Evolutionary conservation across 1,140 invertebrate species (phyloP).

Genomic region (Streblospio benedicti): DNA sequence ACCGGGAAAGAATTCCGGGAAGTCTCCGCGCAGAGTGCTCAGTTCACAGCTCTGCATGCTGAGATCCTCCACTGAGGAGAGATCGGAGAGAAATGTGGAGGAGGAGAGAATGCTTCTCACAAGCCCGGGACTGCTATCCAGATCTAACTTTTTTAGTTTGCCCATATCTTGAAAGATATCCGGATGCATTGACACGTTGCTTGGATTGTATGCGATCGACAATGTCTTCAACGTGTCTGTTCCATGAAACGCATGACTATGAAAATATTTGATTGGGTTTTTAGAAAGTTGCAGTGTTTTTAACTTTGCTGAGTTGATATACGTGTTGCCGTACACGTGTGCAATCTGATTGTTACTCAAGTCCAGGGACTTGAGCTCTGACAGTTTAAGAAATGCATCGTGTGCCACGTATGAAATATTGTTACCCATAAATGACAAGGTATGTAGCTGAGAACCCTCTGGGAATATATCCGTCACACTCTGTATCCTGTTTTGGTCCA

Average conservation of each 20-base stretch:
- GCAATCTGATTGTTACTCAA: conserved; percentile 43
- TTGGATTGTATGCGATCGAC: conserved; percentile 59
- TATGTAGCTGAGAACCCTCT: conserved; percentile 19
- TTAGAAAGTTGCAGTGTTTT: conserved; percentile 63
- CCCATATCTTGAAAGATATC: conserved; percentile 48
- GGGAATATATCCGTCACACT: conserved; percentile 31
- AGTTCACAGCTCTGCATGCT: conserved; percentile 57
- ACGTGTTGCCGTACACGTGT: conserved; percentile 34
- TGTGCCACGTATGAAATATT: conserved; percentile 16
- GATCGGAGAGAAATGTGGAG: conserved; percentile 58
- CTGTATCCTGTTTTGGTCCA: conserved; percentile 60
- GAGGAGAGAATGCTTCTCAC: conserved; percentile 56
- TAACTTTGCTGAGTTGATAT: conserved; percentile 35
- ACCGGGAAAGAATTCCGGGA: conserved; percentile 61
- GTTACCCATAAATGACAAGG: conserved; percentile 25
- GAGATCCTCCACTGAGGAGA: conserved; percentile 53
- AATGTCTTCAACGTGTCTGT: conserved; percentile 57
- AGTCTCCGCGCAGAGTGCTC: conserved; percentile 56
- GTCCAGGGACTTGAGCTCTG: conserved; percentile 48
- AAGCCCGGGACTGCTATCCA: conserved; percentile 64
- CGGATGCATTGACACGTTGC: conserved; percentile 46
- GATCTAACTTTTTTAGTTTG: conserved; percentile 59
- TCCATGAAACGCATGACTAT: conserved; percentile 59
- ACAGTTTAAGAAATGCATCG: conserved; percentile 21
- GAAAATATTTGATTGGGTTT: conserved; percentile 62